phyloP scores from a whole-genome alignment of 2,113 vertebrate species.

The Xenopus laevis region DNA sequence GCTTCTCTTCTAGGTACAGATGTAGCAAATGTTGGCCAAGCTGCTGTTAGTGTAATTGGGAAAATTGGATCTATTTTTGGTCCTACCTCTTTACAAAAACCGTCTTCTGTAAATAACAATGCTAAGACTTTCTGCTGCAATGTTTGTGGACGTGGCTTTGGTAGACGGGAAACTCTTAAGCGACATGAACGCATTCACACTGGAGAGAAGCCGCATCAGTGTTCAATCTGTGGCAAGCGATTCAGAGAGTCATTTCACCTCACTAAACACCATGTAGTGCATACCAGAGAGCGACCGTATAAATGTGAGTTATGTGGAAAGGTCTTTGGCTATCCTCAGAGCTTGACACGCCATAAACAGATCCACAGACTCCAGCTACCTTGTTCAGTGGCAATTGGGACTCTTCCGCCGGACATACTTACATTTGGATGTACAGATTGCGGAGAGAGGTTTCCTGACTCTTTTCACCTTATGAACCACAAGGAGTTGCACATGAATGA shows the following conservation, averaged over 20 bases:
- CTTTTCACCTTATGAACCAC: constrained; percentile 64
- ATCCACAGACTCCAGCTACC: constrained; percentile 72
- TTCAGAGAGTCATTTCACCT: constrained; percentile 88
- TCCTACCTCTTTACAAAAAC: not conserved
- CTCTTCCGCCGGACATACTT: constrained; percentile 57
- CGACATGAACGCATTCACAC: constrained; percentile 83
- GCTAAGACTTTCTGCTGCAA: constrained; percentile 73
- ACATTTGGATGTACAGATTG: constrained; percentile 63
- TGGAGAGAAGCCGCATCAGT: constrained; percentile 82
- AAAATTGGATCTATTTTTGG: constrained; percentile 7
- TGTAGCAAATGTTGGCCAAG: constrained; percentile 10
- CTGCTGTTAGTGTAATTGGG: constrained; percentile 8
- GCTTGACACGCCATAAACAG: constrained; percentile 84
- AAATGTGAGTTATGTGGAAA: constrained; percentile 89
- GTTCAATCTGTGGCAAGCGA: constrained; percentile 83
- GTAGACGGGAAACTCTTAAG: constrained; percentile 81
- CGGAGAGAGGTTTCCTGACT: constrained; percentile 64
- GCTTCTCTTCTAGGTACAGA: constrained; percentile 14
- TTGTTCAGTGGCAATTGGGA: constrained; percentile 49
- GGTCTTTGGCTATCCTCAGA: constrained; percentile 88
- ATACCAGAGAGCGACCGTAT: constrained; percentile 87
- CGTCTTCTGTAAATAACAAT: constrained; percentile 50
- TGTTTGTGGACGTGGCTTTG: constrained; percentile 77
- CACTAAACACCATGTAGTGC: constrained; percentile 87
- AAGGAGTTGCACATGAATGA: constrained; percentile 61